Evolutionary conservation across 2,797 vertebrate genomes (phyloP).

Genomic region (Acanthurus lineatus): DNA sequence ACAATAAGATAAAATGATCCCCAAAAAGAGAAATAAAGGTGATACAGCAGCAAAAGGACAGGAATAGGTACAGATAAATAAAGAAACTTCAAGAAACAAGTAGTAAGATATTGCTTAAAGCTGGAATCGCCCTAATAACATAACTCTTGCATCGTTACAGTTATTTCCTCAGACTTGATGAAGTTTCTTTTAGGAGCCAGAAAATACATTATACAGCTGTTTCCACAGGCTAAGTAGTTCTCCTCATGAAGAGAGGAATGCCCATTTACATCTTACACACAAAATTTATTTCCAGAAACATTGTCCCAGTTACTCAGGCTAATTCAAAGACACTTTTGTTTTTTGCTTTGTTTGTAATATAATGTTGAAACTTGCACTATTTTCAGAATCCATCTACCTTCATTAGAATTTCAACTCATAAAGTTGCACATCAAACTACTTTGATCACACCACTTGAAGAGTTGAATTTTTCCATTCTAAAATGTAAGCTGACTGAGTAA

Average conservation of each 20-base stretch:
- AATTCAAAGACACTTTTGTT: background rate
- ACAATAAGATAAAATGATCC: too few species aligned
- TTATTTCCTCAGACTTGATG: background rate
- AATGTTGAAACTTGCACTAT: background rate
- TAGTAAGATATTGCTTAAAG: background rate
- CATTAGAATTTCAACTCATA: slow-evolving; percentile 3
- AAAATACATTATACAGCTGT: slow-evolving; percentile 5
- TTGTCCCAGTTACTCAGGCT: background rate
- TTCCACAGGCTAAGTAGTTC: background rate
- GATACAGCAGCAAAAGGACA: too few species aligned
- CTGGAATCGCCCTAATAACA: background rate
- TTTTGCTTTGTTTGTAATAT: background rate
- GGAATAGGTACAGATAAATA: too few species aligned
- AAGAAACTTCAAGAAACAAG: too few species aligned
- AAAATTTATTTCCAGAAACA: slow-evolving; percentile 1
- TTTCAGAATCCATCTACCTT: background rate
- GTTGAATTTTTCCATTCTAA: background rate
- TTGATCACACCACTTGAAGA: background rate
- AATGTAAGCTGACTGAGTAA: slow-evolving; percentile 1
- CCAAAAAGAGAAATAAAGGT: too few species aligned
- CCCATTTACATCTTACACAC: background rate
- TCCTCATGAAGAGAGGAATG: slow-evolving; percentile 1
- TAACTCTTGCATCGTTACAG: background rate
- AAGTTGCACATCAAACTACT: background rate
- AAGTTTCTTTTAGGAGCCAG: background rate